Evolutionary conservation across 1,140 invertebrate genomes (phyloP).

Genomic region (Dolichoris vasculosae): DNA sequence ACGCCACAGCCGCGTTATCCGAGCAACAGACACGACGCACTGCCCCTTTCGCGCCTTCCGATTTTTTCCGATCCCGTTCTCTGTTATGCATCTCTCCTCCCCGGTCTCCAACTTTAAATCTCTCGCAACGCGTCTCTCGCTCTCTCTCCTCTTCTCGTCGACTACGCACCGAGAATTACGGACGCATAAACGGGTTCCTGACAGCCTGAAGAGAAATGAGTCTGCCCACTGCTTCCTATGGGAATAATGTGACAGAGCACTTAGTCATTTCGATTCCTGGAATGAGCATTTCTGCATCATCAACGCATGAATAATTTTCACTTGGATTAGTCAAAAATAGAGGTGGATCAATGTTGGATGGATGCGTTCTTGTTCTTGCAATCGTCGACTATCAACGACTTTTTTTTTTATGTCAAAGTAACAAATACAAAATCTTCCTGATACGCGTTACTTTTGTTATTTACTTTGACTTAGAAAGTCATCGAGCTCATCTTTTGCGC

Average conservation of each 20-base stretch:
- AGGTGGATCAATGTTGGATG: slow-evolving; percentile 3
- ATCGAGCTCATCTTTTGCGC: too few relatives aligned
- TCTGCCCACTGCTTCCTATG: slow-evolving; percentile 47
- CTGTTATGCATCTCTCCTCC: background rate
- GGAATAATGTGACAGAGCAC: slow-evolving; percentile 46
- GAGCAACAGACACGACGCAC: slow-evolving; percentile 6
- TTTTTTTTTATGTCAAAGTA: background rate
- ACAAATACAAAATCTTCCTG: too few relatives aligned
- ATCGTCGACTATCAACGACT: background rate
- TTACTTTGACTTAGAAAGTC: too few relatives aligned
- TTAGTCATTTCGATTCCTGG: slow-evolving; percentile 47
- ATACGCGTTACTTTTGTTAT: too few relatives aligned
- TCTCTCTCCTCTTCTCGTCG: background rate
- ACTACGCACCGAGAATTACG: slow-evolving; percentile 38
- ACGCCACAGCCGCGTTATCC: slow-evolving; percentile 20
- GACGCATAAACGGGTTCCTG: slow-evolving; percentile 44
- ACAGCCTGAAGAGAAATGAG: slow-evolving; percentile 47
- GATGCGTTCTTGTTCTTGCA: background rate
- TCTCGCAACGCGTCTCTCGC: background rate
- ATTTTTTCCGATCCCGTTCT: background rate
- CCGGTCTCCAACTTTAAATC: background rate
- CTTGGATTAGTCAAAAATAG: slow-evolving; percentile 30
- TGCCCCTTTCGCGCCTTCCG: background rate
- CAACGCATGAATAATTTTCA: slow-evolving; percentile 40
- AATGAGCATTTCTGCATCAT: slow-evolving; percentile 46